Evolutionary conservation across 2,888 invertebrate species (phyloP), one percentile per base, ranked within the genome.

Genomic region (Sarcophaga caerulescens): DNA sequence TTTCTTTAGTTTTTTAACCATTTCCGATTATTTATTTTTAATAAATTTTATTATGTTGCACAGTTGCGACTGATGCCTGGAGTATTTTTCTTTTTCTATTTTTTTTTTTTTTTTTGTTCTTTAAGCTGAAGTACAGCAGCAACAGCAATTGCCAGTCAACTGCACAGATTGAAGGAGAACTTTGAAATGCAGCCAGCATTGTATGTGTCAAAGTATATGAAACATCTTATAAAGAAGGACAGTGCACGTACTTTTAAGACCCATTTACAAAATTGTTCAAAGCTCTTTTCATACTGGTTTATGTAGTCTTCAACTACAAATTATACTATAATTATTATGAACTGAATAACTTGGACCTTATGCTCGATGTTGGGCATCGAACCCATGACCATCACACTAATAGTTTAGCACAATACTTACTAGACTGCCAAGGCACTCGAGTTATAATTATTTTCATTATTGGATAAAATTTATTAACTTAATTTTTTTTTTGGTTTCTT

Each of bases 141-240:
- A 35, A 68, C 52, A 52, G 47, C 63, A 62, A 57, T n/a, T 68
- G 14, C 12, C 73, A 65, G 23, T 70, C 59, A 74, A 84, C 91
- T 90, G 89, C 87, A 89, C 92, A 89, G 89, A 88, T 88, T 88
- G 90, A 90, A 89, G 87, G 87, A 89, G 89, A 86, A 90, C 89
- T 87, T 79, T 88, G 89, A 90, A 91, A 90, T 91, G 91, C 90
- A 92, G 82, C 14, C 35, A 35, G 45, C 23, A 70, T 52, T 35
- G 35, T 60, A 73, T 74, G 62, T 79, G 74, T 74, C 74, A 78
- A 73, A 84, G 44, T 74, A 45, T 69, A 45, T 69, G 19, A 25
- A 57, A 74, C 59, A 44, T 69, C 45, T 23, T 35, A 8, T 69
- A 59, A 25, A n/a, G 21, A 57, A 74, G 69, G 17, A 74, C 19